Conservation (phyloP, 2,888 invertebrate species). For the Tethea ocularis region DNA sequence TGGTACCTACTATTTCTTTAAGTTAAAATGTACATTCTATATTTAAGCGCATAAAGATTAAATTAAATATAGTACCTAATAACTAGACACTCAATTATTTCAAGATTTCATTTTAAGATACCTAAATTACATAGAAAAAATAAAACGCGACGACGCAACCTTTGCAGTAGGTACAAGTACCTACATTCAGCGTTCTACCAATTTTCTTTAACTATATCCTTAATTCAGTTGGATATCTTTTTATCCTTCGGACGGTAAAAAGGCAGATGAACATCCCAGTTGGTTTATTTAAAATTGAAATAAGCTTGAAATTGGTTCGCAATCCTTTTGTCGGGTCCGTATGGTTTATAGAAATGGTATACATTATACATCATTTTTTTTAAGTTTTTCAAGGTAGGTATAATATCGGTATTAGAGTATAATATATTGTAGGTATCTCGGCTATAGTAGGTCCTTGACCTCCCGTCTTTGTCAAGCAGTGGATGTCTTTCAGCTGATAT, state of each 20-base stretch:
- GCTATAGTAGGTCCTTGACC: too few species aligned
- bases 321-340: slow-evolving; percentile 11
- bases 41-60: too few species aligned
- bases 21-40: too few species aligned
- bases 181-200: not conserved
- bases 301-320: slow-evolving; percentile 15
- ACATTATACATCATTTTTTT: not conserved
- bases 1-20: too few species aligned
- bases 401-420: too few species aligned
- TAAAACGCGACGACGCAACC: not conserved
- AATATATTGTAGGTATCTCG: too few species aligned
- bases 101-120: too few species aligned
- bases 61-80: too few species aligned
- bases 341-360: slow-evolving; percentile 6
- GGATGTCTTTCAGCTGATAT: too few species aligned
- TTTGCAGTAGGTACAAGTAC: not conserved
- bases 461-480: too few species aligned
- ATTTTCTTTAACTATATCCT: not conserved
- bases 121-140: too few species aligned
- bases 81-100: too few species aligned
- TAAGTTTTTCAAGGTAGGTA: not conserved
- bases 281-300: slow-evolving; percentile 25
- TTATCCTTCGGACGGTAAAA: slow-evolving; percentile 9
- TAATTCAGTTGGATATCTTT: slow-evolving; percentile 1
- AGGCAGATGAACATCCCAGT: slow-evolving; percentile 17